These are phyloP conservation scores for Helostoma temminkii DNA, from an alignment of 2,797 vertebrate species.

Conservation along the genomic window DNA sequence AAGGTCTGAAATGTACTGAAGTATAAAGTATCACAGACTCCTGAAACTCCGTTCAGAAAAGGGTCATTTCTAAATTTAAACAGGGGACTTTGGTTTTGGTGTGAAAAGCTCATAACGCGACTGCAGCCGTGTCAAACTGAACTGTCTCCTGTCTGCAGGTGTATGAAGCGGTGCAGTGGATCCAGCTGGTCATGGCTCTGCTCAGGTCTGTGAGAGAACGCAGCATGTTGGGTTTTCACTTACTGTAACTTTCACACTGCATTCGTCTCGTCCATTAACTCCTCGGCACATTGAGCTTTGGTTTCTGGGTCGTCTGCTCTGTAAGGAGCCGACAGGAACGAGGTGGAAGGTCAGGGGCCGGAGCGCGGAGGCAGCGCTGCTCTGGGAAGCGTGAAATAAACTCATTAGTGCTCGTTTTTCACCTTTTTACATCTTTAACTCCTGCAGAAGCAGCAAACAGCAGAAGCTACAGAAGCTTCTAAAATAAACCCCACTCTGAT, in stretches of 20 bases:
- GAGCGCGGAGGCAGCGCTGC: background rate
- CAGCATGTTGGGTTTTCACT: too few species aligned
- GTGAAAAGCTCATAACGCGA: background rate
- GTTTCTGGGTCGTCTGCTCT: background rate
- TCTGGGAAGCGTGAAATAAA: slow-evolving; percentile 2
- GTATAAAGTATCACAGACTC: too few species aligned
- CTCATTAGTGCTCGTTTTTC: background rate
- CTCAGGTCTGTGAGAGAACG: slow-evolving; percentile 79
- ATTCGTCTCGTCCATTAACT: background rate
- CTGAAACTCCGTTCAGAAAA: background rate
- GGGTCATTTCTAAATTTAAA: background rate
- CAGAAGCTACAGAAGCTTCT: background rate
- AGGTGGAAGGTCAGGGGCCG: slow-evolving; percentile 29
- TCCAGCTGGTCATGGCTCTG: slow-evolving; percentile 78
- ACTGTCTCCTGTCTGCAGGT: slow-evolving; percentile 61
- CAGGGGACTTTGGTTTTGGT: background rate
- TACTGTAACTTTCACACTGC: background rate
- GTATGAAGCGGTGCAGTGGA: slow-evolving; percentile 72
- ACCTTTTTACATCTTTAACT: background rate
- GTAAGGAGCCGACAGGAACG: background rate
- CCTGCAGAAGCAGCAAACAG: background rate
- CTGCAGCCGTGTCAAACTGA: background rate
- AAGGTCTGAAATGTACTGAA: too few species aligned
- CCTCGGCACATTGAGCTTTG: background rate
- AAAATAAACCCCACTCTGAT: background rate